Conservation (phyloP, 37 sponge, comb jelly and placozoan species). For the Eunapius fragilis region DNA sequence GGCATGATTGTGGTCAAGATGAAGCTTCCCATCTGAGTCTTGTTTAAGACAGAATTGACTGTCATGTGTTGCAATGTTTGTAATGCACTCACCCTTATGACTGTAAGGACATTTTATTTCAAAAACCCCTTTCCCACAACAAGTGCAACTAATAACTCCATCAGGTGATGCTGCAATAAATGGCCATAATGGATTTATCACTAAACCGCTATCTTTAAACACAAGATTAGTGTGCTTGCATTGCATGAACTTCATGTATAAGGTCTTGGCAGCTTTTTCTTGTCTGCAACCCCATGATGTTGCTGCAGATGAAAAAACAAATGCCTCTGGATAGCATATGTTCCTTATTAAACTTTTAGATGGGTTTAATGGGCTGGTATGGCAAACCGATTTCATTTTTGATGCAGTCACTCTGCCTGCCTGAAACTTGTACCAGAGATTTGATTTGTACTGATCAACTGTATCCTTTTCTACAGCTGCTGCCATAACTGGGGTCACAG, state of each 20-base stretch:
- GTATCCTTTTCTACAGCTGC: too few relatives aligned
- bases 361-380: too few relatives aligned
- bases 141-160: constrained; percentile 50
- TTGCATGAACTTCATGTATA: not conserved
- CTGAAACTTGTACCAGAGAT: too few relatives aligned
- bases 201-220: constrained; percentile 28
- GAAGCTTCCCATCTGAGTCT: not conserved
- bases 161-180: constrained; percentile 74
- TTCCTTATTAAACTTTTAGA: too few relatives aligned
- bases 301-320: constrained; percentile 32
- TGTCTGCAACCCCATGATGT: constrained; percentile 69
- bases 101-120: constrained; percentile 67
- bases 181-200: constrained; percentile 45
- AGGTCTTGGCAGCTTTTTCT: constrained; percentile 29
- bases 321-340: constrained; percentile 64
- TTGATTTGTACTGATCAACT: too few relatives aligned
- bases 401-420: too few relatives aligned
- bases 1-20: constrained; percentile 9
- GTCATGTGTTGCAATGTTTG: constrained; percentile 7
- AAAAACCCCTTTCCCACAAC: constrained; percentile 63
- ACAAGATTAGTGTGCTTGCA: not conserved
- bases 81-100: constrained; percentile 26
- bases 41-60: constrained; percentile 32
- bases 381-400: too few relatives aligned
- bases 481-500: too few relatives aligned